Base-by-base conservation (phyloP, 2,797 vertebrate species). In the Xiphophorus birchmanni region DNA sequence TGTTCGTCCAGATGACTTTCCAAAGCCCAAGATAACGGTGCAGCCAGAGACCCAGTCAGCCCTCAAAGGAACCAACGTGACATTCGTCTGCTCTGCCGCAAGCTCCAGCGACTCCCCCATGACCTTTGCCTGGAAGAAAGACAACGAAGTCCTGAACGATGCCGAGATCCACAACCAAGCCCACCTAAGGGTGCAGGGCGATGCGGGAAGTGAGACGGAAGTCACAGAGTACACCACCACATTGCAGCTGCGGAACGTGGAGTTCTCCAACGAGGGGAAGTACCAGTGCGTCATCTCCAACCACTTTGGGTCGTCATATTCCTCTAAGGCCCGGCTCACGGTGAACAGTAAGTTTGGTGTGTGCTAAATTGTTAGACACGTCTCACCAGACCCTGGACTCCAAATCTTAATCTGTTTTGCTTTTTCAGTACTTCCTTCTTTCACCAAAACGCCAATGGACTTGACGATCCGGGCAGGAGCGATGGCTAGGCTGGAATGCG, bases 251-350 rank as follows among this genome's bases (percentile, higher is more conserved):
- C 96, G 90, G 37, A 91, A 92, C 0, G 97, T 99, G 58, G 97
- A 97, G 35, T 99, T 99, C 88, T 89, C 94, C 94, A 97, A 95
- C 0, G 98, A 99, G 91, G 99, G 99, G 44, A 97, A 96, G 89
- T 99, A 99, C 89, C 99, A 99, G 85, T 99, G 99, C 37, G 97
- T 99, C 92, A 99, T 99, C 95, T 99, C 98, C 91, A 99, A 99
- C 95, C 97, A 99, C 90, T 99, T 99, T 32, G 99, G 99, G 11
- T 98, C 98, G 0, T 98, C 98, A 4, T 99, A 99, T 87, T 99
- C 99, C 50, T 94, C 93, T 89, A 99, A 99, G 94, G 98, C 99
- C 93, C 97, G 97, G 84, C 98, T 99, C 80, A 99, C 97, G 2
- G 97, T 99, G 76, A 97, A 99, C 90, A 99, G 99, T 99, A 95